Conservation (phyloP, 2,888 invertebrate genomes). For the Mystacides longicornis region DNA sequence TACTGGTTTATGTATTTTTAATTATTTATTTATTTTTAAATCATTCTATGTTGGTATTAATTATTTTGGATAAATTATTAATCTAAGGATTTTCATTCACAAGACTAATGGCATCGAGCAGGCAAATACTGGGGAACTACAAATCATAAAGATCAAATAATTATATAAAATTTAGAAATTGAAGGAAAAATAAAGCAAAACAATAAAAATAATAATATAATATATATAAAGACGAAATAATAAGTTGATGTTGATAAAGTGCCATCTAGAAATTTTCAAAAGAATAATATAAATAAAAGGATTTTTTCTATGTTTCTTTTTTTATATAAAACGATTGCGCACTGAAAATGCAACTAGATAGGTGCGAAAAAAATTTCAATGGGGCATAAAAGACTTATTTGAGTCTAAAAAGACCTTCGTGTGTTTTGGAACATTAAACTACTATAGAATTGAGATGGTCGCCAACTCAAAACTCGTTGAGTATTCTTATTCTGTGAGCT, state of each 20-base stretch:
- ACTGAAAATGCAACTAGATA: background rate
- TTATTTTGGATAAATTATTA: no score
- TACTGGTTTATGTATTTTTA: conserved; percentile 1
- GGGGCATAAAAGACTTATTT: no score
- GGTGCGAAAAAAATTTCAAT: no score
- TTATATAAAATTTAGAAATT: conserved; percentile 18
- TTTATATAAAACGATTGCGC: background rate
- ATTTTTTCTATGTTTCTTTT: background rate
- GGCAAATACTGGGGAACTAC: conserved; percentile 22
- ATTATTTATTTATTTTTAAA: background rate
- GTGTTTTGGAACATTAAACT: no score
- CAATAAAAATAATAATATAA: no score
- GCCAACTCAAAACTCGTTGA: no score
- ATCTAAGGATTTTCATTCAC: conserved; percentile 8
- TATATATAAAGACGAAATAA: conserved; percentile 16
- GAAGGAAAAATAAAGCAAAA: conserved; percentile 24
- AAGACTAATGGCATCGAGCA: conserved; percentile 17
- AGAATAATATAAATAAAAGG: conserved; percentile 15
- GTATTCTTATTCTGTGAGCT: no score
- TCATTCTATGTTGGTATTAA: background rate
- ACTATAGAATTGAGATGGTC: no score
- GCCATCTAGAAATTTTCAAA: conserved; percentile 25
- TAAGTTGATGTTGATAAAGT: conserved; percentile 17
- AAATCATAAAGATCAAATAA: conserved; percentile 16
- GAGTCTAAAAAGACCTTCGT: no score